These are phyloP conservation scores for Pyxicephalus adspersus DNA, from an alignment of 2,113 vertebrate genomes.

Conservation along the genomic window DNA sequence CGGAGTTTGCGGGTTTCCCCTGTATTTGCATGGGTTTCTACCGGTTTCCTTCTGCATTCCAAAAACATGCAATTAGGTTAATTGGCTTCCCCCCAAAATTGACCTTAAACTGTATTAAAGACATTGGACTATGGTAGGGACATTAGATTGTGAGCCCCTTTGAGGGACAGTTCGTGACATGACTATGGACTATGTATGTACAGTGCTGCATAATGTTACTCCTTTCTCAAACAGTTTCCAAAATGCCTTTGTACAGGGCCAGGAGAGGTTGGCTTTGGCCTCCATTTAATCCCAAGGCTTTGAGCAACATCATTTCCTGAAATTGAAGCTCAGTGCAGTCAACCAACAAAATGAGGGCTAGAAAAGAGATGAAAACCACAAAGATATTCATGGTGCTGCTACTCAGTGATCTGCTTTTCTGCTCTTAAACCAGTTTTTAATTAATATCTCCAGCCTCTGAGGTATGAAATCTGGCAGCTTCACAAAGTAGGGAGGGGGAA, in stretches of 20 bases:
- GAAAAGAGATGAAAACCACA: neutral
- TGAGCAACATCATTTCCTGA: constrained; percentile 66
- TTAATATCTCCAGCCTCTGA: neutral
- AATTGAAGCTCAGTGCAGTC: constrained; percentile 10
- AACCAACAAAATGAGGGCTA: neutral
- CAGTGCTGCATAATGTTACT: constrained; percentile 73
- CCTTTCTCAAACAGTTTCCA: constrained; percentile 82
- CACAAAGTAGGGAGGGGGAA: constrained; percentile 4
- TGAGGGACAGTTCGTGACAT: too few relatives aligned
- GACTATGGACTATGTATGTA: too few relatives aligned
- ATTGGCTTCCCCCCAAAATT: too few relatives aligned
- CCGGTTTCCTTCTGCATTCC: too few relatives aligned
- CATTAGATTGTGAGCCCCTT: too few relatives aligned
- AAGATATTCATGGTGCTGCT: constrained; percentile 8
- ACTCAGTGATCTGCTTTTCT: neutral
- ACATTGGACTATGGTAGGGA: too few relatives aligned
- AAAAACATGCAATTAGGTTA: too few relatives aligned
- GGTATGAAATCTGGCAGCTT: constrained; percentile 50
- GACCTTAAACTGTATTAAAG: too few relatives aligned
- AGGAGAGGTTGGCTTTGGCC: constrained; percentile 62
- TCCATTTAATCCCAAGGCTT: constrained; percentile 74
- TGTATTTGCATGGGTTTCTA: too few relatives aligned
- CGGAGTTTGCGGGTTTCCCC: too few relatives aligned
- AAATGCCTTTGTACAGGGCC: constrained; percentile 73
- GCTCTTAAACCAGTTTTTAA: neutral